Base-by-base conservation (phyloP, 2,113 vertebrate genomes). In the Cricetomys ansorgei region DNA sequence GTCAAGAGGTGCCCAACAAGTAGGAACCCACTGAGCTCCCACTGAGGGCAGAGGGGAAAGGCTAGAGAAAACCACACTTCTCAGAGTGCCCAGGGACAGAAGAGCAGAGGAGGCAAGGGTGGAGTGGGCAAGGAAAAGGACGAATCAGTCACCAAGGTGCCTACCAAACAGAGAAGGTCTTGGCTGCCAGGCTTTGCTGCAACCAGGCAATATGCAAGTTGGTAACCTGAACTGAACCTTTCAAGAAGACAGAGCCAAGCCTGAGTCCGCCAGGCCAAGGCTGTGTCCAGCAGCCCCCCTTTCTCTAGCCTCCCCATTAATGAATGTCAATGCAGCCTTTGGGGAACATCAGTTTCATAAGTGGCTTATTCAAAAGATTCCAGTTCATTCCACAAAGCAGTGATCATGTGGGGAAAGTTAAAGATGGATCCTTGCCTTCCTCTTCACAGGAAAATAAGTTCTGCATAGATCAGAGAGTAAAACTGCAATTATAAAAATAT, bases 331-430 rank as follows among this genome's bases (percentile, higher is more conserved):
- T 84, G 72, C 81, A 65, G n/a, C 43, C 64, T 89, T 92, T 69
- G 13, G n/a, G 53, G 45, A 76, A 43, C 62, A 55, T 23, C 2
- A 5, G 9, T 88, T 88, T 91, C 80, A 12, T 81, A 67, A 91
- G 85, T 73, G 48, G 27, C 31, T 89, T 62, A 50, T 65, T 94
- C 69, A 93, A 77, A 95, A 95, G 77, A 93, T 73, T 43, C 53
- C 84, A 77, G 29, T n/a, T 96, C 84, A 57, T 2, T 59, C 67
- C 16, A 34, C 11, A 19, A 57, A 0, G 6, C 53, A 5, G 9
- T 16, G 12, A 70, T 80, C 87, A 80, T 67, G 70, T 67, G 48
- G 73, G 89, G 57, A 70, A 86, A 89, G 80, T 76, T 31, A 89
- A 92, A 80, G 9, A 55, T 70, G 73, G 37, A 83, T 72, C 73